phyloP scores from a whole-genome alignment of 2,797 vertebrate genomes.

The Danio aesculapii region DNA sequence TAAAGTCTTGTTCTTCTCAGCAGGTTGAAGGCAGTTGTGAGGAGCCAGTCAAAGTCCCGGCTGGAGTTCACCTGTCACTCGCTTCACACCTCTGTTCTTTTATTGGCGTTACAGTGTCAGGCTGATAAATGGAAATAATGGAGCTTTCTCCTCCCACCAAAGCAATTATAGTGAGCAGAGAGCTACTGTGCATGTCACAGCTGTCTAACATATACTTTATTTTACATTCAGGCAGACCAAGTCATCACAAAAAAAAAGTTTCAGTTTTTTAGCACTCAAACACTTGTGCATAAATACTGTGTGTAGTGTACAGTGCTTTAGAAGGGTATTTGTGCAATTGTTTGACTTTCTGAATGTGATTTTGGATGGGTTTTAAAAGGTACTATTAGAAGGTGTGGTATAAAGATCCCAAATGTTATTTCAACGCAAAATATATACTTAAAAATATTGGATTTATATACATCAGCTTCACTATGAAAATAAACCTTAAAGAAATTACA shows the following conservation, averaged over 20 bases:
- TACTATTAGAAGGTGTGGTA: too few relatives aligned
- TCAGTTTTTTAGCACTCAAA: neutral
- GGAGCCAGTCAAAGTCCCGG: neutral
- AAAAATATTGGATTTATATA: too few relatives aligned
- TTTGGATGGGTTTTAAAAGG: neutral
- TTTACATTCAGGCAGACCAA: slow-evolving; percentile 29
- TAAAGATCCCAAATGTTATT: too few relatives aligned
- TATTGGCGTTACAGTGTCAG: slow-evolving; percentile 69
- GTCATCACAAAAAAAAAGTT: slow-evolving; percentile 1
- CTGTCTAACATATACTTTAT: slow-evolving; percentile 45
- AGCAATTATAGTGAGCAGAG: slow-evolving; percentile 49
- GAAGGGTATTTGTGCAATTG: neutral
- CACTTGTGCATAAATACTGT: neutral
- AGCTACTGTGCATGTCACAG: slow-evolving; percentile 47
- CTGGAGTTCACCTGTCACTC: slow-evolving; percentile 31
- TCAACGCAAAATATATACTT: too few relatives aligned
- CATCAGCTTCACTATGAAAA: too few relatives aligned
- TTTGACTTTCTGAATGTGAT: neutral
- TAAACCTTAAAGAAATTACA: too few relatives aligned
- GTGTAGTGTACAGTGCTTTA: neutral
- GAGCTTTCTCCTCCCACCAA: slow-evolving; percentile 59
- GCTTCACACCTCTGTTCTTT: slow-evolving; percentile 48
- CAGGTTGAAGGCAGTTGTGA: slow-evolving; percentile 14
- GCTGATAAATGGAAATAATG: slow-evolving; percentile 70
- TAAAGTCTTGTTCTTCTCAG: slow-evolving; percentile 23